Percentiles rank a stretch among this genome's conserved stretches.
Conservation (phyloP, 2,113 vertebrate species). For the Oreochromis niloticus region DNA sequence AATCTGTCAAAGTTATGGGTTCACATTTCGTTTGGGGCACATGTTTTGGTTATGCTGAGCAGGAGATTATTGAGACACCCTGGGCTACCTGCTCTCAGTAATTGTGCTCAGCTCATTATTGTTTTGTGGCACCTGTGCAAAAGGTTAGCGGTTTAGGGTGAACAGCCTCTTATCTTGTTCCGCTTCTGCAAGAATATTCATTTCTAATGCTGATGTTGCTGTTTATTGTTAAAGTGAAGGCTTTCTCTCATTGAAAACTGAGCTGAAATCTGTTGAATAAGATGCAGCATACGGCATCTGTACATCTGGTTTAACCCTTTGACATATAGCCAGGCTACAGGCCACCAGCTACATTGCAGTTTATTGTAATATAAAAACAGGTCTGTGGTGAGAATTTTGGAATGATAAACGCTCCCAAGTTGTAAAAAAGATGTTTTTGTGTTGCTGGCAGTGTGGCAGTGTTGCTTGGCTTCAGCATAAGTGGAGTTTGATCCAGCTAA, state of each 20-base stretch:
- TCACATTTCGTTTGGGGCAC: neutral
- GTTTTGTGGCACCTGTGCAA: neutral
- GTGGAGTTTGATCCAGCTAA: constrained; percentile 15
- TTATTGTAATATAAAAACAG: neutral
- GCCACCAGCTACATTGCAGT: neutral
- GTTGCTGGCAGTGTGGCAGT: neutral
- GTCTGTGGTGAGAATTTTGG: neutral
- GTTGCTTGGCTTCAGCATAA: neutral
- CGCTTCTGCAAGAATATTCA: neutral
- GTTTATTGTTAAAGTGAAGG: neutral
- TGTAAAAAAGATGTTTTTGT: neutral
- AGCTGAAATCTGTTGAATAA: neutral
- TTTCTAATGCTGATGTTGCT: neutral
- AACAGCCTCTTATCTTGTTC: neutral
- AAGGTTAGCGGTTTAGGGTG: neutral
- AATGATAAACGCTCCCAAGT: neutral
- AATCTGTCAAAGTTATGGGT: neutral
- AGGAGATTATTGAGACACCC: neutral
- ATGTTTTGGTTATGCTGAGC: neutral
- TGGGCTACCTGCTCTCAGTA: neutral
- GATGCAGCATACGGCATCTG: neutral
- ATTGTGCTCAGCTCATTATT: neutral
- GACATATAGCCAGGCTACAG: neutral
- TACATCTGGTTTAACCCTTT: neutral
- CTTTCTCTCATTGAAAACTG: neutral